Conservation (phyloP, 2,888 invertebrate genomes). For the Lithophane leautieri region DNA sequence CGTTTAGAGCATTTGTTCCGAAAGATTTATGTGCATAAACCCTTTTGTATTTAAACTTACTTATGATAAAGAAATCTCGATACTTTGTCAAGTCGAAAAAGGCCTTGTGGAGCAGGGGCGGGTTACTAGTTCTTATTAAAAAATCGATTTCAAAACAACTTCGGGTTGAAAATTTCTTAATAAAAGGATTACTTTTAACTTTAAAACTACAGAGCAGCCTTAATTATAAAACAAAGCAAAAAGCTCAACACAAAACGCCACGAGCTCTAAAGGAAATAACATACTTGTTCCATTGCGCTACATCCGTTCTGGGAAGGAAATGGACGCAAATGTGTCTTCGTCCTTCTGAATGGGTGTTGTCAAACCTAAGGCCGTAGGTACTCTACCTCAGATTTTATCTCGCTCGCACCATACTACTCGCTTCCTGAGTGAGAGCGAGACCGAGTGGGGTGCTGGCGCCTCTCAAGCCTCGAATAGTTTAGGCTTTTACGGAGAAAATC, state of each 20-base stretch:
- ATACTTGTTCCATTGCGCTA: conserved; percentile 32
- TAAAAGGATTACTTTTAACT: background rate
- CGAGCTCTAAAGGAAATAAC: conserved; percentile 52
- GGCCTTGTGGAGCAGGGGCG: background rate
- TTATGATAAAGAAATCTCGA: background rate
- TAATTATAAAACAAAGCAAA: conserved; percentile 24
- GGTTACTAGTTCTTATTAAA: background rate
- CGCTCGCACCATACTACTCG: too few relatives aligned
- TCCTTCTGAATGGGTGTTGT: conserved; percentile 1
- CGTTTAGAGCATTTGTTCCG: background rate
- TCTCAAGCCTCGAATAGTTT: too few relatives aligned
- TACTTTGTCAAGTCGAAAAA: background rate
- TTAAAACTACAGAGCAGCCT: conserved; percentile 18
- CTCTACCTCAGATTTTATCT: too few relatives aligned
- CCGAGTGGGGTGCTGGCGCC: too few relatives aligned
- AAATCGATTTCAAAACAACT: background rate
- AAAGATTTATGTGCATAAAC: background rate
- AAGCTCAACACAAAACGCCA: conserved; percentile 26
- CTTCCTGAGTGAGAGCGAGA: too few relatives aligned
- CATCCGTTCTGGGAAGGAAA: conserved; percentile 40
- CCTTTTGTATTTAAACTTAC: background rate
- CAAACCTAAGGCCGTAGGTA: background rate
- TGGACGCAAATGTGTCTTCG: conserved; percentile 22
- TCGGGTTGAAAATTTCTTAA: background rate
- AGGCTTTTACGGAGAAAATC: too few relatives aligned